Conservation (phyloP, 2,888 invertebrate species). For the Nebria brevicollis region DNA sequence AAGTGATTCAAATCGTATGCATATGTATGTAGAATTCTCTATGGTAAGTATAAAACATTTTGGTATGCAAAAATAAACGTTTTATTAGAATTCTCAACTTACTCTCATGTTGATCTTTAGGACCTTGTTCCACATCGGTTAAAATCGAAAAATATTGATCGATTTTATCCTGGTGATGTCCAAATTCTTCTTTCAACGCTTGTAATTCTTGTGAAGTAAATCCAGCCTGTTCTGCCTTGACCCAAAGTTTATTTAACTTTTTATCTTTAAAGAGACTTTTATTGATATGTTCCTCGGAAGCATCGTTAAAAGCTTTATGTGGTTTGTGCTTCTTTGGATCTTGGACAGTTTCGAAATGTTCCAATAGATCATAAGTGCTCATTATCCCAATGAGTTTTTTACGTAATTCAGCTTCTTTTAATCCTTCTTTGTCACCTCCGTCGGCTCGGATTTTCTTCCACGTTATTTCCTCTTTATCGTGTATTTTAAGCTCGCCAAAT, state of each 20-base stretch:
- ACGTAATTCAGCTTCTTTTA: slow-evolving; percentile 82
- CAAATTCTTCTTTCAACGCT: slow-evolving; percentile 87
- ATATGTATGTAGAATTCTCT: too few relatives aligned
- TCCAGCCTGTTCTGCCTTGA: slow-evolving; percentile 88
- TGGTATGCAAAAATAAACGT: too few relatives aligned
- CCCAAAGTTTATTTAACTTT: slow-evolving; percentile 89
- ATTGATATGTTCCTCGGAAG: slow-evolving; percentile 71
- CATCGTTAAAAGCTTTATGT: slow-evolving; percentile 64
- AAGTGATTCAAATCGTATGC: slow-evolving; percentile 35
- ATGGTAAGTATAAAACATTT: too few relatives aligned
- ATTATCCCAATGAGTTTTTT: slow-evolving; percentile 85
- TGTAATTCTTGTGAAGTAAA: slow-evolving; percentile 85
- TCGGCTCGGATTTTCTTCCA: slow-evolving; percentile 84
- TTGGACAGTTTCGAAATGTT: slow-evolving; percentile 79
- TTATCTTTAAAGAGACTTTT: slow-evolving; percentile 89
- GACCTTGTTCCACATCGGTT: slow-evolving; percentile 72
- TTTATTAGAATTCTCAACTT: slow-evolving; percentile 53
- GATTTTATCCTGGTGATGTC: slow-evolving; percentile 91
- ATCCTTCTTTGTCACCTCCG: slow-evolving; percentile 86
- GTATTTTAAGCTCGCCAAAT: slow-evolving; percentile 88
- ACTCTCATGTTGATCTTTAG: slow-evolving; percentile 74
- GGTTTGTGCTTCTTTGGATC: slow-evolving; percentile 69
- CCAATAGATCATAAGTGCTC: slow-evolving; percentile 81
- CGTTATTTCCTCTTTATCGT: slow-evolving; percentile 91
- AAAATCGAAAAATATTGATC: slow-evolving; percentile 88